Conservation (phyloP, 2,797 vertebrate species). For the Zalophus californianus region DNA sequence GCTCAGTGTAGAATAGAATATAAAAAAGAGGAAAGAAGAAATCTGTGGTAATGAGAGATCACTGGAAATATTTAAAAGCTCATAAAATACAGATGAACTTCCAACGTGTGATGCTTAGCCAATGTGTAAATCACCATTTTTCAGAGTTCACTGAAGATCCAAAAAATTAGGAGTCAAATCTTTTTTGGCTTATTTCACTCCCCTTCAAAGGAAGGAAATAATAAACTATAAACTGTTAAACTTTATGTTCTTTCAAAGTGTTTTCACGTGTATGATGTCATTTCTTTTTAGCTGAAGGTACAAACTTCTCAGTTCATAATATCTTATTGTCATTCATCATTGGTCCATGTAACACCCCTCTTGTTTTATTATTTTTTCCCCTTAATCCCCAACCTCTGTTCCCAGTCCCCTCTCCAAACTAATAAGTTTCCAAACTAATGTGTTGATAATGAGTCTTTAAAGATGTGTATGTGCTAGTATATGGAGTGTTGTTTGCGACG, state of each 20-base stretch:
- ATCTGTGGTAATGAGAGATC: constrained; percentile 61
- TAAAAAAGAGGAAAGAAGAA: constrained; percentile 43
- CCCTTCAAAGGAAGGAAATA: constrained; percentile 56
- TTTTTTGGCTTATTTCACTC: constrained; percentile 54
- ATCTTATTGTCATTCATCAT: not conserved
- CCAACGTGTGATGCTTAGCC: constrained; percentile 50
- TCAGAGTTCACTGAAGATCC: constrained; percentile 48
- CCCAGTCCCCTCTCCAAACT: not conserved
- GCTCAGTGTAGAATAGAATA: not conserved
- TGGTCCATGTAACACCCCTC: not conserved
- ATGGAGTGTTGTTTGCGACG: constrained; percentile 13
- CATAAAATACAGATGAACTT: constrained; percentile 71
- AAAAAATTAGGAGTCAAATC: constrained; percentile 52
- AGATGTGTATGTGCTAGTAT: not conserved
- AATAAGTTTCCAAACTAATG: constrained; percentile 11
- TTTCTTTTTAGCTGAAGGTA: constrained; percentile 65
- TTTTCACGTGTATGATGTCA: constrained; percentile 16
- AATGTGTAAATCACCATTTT: constrained; percentile 53
- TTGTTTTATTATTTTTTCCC: not conserved
- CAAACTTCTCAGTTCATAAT: constrained; percentile 54
- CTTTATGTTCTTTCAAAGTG: constrained; percentile 37
- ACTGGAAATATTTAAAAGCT: constrained; percentile 66
- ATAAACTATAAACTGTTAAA: constrained; percentile 49
- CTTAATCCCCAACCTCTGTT: not conserved
- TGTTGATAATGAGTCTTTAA: constrained; percentile 50